A percentile compares a stretch with the other conserved stretches of the same genome.
These are phyloP conservation scores for Trichacis sp. DNA, from an alignment of 2,888 invertebrate genomes.

Conservation along the genomic window DNA sequence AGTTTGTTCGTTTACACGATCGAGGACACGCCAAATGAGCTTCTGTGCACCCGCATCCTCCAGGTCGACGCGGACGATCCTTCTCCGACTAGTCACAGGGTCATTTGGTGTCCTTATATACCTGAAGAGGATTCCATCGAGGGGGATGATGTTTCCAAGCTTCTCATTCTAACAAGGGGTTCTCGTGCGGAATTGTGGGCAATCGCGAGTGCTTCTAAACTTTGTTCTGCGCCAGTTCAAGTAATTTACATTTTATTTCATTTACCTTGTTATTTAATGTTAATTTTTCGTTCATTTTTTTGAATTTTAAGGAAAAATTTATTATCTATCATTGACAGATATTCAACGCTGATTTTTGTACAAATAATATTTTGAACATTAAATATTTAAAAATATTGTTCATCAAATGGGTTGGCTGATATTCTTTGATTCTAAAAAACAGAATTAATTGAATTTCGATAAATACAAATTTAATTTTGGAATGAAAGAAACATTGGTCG, in stretches of 20 bases:
- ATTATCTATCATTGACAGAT: no score
- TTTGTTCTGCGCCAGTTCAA: slow-evolving; percentile 47
- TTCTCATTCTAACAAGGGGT: slow-evolving; percentile 85
- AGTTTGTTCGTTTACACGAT: slow-evolving; percentile 86
- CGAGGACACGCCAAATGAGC: slow-evolving; percentile 69
- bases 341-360: no score
- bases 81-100: slow-evolving; percentile 74
- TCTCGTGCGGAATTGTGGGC: slow-evolving; percentile 73
- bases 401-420: not conserved
- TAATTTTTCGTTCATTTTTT: no score
- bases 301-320: no score
- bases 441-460: no score
- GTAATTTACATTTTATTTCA: slow-evolving; percentile 25
- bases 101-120: slow-evolving; percentile 95
- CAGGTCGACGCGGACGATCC: slow-evolving; percentile 72
- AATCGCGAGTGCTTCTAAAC: slow-evolving; percentile 55
- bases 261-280: not conserved
- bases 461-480: no score
- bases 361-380: no score
- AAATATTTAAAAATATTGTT: slow-evolving; percentile 4
- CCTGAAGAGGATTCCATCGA: slow-evolving; percentile 74
- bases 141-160: slow-evolving; percentile 78
- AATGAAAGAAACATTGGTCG: no score
- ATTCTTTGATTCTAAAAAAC: no score
- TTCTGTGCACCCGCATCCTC: slow-evolving; percentile 73